Conservation (phyloP, 2,113 vertebrate genomes). For the Athene cunicularia region DNA sequence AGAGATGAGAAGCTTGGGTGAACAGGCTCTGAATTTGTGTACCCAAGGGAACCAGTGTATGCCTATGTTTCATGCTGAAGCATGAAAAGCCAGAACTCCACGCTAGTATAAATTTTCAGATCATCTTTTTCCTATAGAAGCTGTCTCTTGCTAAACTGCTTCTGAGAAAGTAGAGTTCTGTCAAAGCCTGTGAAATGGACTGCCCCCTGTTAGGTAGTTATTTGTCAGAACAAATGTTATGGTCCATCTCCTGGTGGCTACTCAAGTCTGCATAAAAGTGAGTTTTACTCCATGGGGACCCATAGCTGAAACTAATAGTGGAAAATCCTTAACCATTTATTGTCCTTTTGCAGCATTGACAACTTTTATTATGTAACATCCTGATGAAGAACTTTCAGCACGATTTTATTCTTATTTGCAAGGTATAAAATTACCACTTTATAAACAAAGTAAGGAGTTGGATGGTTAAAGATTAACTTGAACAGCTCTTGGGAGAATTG, state of each 20-base stretch:
- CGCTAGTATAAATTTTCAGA: neutral
- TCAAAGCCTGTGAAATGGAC: neutral
- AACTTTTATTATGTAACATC: neutral
- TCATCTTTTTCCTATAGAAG: neutral
- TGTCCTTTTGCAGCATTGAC: neutral
- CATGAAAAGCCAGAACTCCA: neutral
- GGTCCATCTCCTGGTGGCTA: neutral
- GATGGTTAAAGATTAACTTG: neutral
- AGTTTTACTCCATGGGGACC: neutral
- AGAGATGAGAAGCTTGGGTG: neutral
- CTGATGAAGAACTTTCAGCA: neutral
- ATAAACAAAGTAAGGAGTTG: neutral
- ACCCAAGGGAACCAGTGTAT: neutral
- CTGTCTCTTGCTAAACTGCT: neutral
- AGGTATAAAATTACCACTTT: neutral
- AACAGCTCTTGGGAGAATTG: neutral
- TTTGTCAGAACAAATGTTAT: neutral
- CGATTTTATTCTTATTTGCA: neutral
- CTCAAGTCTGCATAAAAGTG: neutral
- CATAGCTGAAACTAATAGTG: neutral
- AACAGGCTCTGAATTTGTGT: neutral
- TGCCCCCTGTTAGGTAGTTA: neutral
- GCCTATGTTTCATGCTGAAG: neutral
- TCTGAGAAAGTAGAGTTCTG: neutral
- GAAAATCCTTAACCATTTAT: neutral